Evolutionary conservation across 1,140 invertebrate species (phyloP), one percentile per base, ranked within the genome.

Genomic region (Diploscapter pachys): DNA sequence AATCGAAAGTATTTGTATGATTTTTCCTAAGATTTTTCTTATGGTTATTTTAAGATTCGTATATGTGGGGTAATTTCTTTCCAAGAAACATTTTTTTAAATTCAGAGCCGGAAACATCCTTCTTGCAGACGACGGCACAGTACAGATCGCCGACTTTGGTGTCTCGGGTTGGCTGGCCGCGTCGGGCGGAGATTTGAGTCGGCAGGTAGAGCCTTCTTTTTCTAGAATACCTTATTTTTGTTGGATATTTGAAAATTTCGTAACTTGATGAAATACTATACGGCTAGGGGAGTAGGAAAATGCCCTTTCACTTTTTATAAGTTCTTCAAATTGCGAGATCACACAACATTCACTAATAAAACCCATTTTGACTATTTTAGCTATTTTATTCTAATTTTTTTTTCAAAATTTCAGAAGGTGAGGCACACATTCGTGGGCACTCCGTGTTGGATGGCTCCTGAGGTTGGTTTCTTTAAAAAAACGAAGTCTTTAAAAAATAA

Each of bases 351-450:
- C 8, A 48, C 61, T 55, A 51, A 48, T 63, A 63, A 4, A 11
- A 65, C 73, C 8, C 63, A 31, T 31, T 31, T 31, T 31, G 31
- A 31, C 31, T 31, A 31, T 31, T 31, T 31, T 31, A 31, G 31
- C 31, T 31, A 31, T 31, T 31, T 31, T 31, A 31, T 31, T 31
- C 31, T 31, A 31, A 31, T 31, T 31, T 31, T 31, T 31, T 31
- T 31, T 31, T 31, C 31, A 31, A 31, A 31, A 64, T 63, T 79
- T n/a, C 63, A 71, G 87, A 95, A 95, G 87, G 93, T 95, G 3
- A 89, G 95, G 48, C 94, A 98, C 83, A 98, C 95, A 0, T 98
- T 98, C 88, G 95, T 98, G 3, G 95, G 95, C 5, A 97, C 95
- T 4, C 94, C 96, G 0, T 98, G 96, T 86, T 99, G 95, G 73